Evolutionary conservation across 1,140 invertebrate genomes (phyloP).

Genomic region (Bombus waltoni): DNA sequence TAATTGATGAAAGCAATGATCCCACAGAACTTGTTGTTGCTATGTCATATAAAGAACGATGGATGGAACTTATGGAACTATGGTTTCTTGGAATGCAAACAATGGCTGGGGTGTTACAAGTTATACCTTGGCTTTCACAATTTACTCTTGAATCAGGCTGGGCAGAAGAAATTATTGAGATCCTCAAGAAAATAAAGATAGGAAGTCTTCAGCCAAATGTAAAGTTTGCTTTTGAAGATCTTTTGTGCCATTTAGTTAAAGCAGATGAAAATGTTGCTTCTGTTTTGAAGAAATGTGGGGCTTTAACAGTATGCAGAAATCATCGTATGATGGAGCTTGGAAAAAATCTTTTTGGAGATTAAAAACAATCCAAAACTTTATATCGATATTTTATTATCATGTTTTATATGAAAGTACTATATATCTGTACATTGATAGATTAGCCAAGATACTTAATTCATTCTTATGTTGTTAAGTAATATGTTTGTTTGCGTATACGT

Average conservation of each 20-base stretch:
- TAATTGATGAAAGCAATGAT: constrained; percentile 93
- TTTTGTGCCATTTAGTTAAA: constrained; percentile 92
- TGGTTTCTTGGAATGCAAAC: constrained; percentile 98
- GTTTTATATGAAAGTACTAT: constrained; percentile 3
- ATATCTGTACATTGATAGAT: constrained; percentile 3
- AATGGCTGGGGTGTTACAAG: constrained; percentile 89
- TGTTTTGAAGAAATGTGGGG: constrained; percentile 93
- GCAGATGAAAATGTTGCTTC: constrained; percentile 89
- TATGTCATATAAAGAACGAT: constrained; percentile 92
- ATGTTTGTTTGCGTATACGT: not conserved
- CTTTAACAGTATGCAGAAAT: constrained; percentile 91
- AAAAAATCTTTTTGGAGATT: constrained; percentile 92
- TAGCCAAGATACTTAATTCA: not conserved
- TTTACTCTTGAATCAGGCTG: constrained; percentile 96
- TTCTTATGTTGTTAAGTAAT: constrained; percentile 6
- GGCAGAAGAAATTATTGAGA: constrained; percentile 92
- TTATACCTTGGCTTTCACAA: constrained; percentile 94
- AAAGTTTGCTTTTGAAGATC: constrained; percentile 94
- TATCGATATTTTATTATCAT: not conserved
- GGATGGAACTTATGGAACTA: constrained; percentile 94
- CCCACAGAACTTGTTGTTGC: constrained; percentile 91
- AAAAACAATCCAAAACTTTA: constrained; percentile 72
- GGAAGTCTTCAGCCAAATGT: constrained; percentile 91
- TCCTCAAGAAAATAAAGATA: constrained; percentile 90
- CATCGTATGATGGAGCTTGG: constrained; percentile 94